Evolutionary conservation across 2,797 vertebrate species (phyloP), one percentile per base, ranked within the genome.

Genomic region (Bovichtus diacanthus): DNA sequence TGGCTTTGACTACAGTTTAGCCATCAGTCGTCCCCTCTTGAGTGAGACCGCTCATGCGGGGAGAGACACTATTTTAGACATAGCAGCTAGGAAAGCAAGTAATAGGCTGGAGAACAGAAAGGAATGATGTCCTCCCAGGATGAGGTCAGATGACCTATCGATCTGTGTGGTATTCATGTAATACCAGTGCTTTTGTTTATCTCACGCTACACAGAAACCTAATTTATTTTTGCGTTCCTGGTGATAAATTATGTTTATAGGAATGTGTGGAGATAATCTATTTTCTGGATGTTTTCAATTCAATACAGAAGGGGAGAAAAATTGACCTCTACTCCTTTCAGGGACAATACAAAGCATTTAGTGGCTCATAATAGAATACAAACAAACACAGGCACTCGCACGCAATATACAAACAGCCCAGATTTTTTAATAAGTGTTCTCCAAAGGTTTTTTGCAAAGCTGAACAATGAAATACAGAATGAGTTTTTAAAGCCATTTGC

Each of bases 221-320:
- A 65, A 87, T 90, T 87, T 88, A 36, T 83, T 34, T 80, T 87
- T 79, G 73, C 82, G 55, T 87, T 83, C 72, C 63, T 71, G 46
- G 49, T 89, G 88, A 92, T 90, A 67, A 88, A 92, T 92, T 86
- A 88, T 84, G 84, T 90, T 87, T 86, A 76, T 79, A 46, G 69
- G 56, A 86, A 83, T 85, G 64, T 82, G 71, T 66, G 58, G 61
- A 27, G 62, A 72, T 59, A 90, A 91, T 91, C 50, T 82, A 85
- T 90, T 83, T 81, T 89, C 38, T 61, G 23, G 25, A 68, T 84
- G 78, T 80, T 91, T 89, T 74, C 66, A 74, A 82, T 90, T 89
- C 80, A 81, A 47, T 86, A 74, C 71, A 78, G 59, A 82, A 80
- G 50, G 56, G 25, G 21, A 80, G 74, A 83, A 76, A 79, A 80